Conservation (phyloP, 1,140 invertebrate genomes). For the Lucilia cuprina region DNA sequence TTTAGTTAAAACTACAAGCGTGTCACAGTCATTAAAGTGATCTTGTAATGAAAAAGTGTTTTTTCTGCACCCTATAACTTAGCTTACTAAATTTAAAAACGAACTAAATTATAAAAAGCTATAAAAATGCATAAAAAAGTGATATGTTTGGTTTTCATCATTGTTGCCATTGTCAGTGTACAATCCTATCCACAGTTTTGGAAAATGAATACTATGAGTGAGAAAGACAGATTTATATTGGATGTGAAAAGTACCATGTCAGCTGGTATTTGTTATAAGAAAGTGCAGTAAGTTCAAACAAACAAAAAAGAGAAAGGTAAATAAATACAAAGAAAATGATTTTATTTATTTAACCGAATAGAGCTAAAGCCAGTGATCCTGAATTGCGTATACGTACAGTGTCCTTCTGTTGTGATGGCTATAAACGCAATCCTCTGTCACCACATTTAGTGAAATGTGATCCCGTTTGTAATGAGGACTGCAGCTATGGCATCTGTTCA, state of each 20-base stretch:
- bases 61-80: no score
- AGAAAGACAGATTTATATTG: conserved; percentile 39
- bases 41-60: not conserved
- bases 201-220: conserved; percentile 36
- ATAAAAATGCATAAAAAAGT: not conserved
- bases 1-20: not conserved
- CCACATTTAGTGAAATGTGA: conserved; percentile 60
- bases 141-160: not conserved
- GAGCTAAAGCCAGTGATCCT: conserved; percentile 46
- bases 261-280: conserved; percentile 63
- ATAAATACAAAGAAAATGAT: conserved; percentile 3
- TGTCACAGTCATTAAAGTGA: not conserved
- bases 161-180: not conserved
- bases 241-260: conserved; percentile 40
- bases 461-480: conserved; percentile 66
- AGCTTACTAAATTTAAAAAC: no score
- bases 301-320: not conserved
- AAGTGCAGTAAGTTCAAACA: conserved; percentile 63
- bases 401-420: conserved; percentile 53
- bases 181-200: conserved; percentile 35
- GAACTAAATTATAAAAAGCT: not conserved
- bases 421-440: conserved; percentile 41
- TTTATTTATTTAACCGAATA: conserved; percentile 41
- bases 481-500: conserved; percentile 67
- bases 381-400: conserved; percentile 45